These are phyloP conservation scores for Agrypnus murinus DNA, from an alignment of 2,888 invertebrate genomes.

Conservation along the genomic window DNA sequence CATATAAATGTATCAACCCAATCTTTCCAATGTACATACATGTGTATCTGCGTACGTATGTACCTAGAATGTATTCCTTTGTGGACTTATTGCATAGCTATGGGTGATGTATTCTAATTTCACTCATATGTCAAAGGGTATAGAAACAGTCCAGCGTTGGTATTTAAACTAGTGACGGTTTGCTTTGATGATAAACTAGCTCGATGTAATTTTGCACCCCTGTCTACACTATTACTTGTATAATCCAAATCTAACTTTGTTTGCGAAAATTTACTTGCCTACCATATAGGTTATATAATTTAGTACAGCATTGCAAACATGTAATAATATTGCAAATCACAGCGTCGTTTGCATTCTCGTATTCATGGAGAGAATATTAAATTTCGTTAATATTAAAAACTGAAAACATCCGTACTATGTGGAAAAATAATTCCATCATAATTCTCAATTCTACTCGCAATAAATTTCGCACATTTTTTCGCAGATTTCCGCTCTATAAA, in stretches of 20 bases:
- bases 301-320: neutral
- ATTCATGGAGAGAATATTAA: too few species aligned
- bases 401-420: neutral
- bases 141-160: slow-evolving; percentile 9
- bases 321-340: too few species aligned
- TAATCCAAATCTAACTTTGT: neutral
- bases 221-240: neutral
- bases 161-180: slow-evolving; percentile 5
- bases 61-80: too few species aligned
- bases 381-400: too few species aligned
- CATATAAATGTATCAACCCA: too few species aligned
- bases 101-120: slow-evolving; percentile 4
- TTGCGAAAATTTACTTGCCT: neutral
- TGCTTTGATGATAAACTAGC: slow-evolving; percentile 13
- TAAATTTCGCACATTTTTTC: slow-evolving; percentile 48
- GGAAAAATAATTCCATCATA: slow-evolving; percentile 37
- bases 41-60: too few species aligned
- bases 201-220: neutral
- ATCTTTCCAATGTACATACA: too few species aligned
- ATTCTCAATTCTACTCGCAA: slow-evolving; percentile 49
- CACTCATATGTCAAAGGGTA: slow-evolving; percentile 6
- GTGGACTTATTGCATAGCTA: neutral
- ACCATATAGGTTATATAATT: too few species aligned
- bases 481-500: slow-evolving; percentile 48
- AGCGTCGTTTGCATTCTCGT: too few species aligned